A percentile compares a stretch with the other conserved stretches of the same genome.
phyloP scores from a whole-genome alignment of 92 coral and sea anemone species.

The Umimayanthus chanpuru region DNA sequence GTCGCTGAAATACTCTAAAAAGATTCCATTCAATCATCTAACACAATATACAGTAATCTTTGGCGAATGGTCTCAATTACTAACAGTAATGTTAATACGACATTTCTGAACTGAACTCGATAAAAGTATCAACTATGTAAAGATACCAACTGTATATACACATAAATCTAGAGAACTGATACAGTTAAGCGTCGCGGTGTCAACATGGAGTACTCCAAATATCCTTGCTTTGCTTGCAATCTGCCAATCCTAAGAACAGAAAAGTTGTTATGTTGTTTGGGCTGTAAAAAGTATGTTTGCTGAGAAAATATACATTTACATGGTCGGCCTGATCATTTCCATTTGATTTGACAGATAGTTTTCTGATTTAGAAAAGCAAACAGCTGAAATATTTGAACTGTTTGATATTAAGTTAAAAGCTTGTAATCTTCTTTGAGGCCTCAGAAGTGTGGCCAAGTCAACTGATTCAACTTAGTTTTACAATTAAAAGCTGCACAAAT shows the following conservation, averaged over 20 bases:
- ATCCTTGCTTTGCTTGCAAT: neutral
- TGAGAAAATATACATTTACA: neutral
- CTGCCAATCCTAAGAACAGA: neutral
- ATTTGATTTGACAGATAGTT: neutral
- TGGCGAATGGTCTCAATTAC: neutral
- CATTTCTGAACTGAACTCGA: neutral
- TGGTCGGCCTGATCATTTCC: neutral
- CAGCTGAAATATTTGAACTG: neutral
- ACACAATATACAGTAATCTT: neutral
- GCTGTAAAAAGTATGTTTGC: neutral
- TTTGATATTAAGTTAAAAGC: too few species aligned
- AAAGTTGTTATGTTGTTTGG: neutral
- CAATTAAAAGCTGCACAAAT: neutral
- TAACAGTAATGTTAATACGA: neutral
- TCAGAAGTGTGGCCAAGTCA: too few species aligned
- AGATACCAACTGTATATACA: too few species aligned
- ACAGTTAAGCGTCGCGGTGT: neutral
- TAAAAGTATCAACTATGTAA: neutral
- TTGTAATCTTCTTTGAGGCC: neutral
- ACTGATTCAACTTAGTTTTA: neutral
- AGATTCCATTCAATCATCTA: neutral
- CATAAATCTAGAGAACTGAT: neutral
- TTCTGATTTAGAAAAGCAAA: neutral
- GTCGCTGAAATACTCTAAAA: neutral
- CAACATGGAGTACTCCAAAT: neutral